A percentile compares a stretch with the other conserved stretches of the same genome.
Evolutionary conservation across 1,140 invertebrate species (phyloP).

Genomic region (Triops longicaudatus): DNA sequence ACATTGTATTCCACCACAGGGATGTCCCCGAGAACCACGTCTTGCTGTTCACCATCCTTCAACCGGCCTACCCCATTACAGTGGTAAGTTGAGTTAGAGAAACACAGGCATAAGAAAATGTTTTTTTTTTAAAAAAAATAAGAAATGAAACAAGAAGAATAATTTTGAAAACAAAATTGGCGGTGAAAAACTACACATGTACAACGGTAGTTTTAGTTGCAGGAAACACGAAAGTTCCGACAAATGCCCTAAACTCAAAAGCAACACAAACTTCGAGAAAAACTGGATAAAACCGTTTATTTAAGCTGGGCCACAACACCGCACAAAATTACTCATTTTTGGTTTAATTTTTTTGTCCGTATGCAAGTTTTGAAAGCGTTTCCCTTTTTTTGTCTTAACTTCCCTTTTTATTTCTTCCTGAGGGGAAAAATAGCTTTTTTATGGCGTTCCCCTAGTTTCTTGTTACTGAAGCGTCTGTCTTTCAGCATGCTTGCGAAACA

Average conservation of each 20-base stretch:
- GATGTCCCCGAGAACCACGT: constrained; percentile 72
- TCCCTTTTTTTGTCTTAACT: neutral
- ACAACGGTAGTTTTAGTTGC: neutral
- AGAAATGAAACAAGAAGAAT: neutral
- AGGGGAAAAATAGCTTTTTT: neutral
- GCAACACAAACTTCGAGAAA: neutral
- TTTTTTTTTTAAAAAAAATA: constrained; percentile 20
- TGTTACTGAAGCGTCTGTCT: neutral
- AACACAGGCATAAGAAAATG: no score
- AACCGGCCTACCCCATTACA: constrained; percentile 96
- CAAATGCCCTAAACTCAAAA: neutral
- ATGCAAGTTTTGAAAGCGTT: neutral
- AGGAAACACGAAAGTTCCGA: constrained; percentile 15
- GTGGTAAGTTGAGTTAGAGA: constrained; percentile 69
- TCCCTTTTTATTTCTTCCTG: neutral
- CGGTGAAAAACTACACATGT: neutral
- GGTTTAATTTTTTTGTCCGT: neutral
- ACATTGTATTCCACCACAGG: constrained; percentile 39
- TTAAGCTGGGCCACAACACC: constrained; percentile 3
- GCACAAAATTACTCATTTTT: neutral
- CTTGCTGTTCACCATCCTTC: constrained; percentile 88
- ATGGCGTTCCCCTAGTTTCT: neutral
- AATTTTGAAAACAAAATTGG: no score
- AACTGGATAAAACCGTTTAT: neutral
- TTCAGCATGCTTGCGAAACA: neutral